A percentile compares a stretch with the other conserved stretches of the same genome.
Conservation (phyloP, 2,888 invertebrate genomes). For the Ryuthela nishihirai region DNA sequence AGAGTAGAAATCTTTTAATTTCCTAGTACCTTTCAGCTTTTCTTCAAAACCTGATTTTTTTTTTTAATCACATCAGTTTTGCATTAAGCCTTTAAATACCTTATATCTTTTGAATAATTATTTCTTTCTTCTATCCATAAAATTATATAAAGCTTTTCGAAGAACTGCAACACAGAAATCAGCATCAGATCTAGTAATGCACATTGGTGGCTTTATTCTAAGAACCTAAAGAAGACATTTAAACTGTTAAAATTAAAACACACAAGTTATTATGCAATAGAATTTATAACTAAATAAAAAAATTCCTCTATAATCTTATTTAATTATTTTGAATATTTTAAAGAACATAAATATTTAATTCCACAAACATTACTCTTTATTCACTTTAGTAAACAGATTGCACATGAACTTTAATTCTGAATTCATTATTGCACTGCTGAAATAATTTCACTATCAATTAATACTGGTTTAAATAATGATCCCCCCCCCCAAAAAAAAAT, state of each 20-base stretch:
- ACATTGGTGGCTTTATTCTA: constrained; percentile 92
- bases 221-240: constrained; percentile 62
- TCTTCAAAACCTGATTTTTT: no score
- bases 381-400: background rate
- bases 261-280: background rate
- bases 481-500: no score
- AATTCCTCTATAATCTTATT: background rate
- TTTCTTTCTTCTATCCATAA: no score
- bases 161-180: constrained; percentile 57
- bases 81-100: no score
- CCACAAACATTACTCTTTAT: background rate
- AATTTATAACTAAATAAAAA: background rate
- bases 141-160: constrained; percentile 28
- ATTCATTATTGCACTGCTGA: no score
- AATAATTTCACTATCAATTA: no score
- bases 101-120: no score
- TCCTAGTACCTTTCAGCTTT: no score
- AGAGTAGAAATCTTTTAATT: no score
- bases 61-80: no score
- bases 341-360: background rate
- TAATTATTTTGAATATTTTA: background rate
- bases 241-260: background rate
- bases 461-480: no score
- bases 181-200: constrained; percentile 77
- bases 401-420: no score